Percentiles rank a stretch among this genome's conserved stretches.
Evolutionary conservation across 2,113 vertebrate species (phyloP).

Genomic region (Plecturocebus donacophilus): DNA sequence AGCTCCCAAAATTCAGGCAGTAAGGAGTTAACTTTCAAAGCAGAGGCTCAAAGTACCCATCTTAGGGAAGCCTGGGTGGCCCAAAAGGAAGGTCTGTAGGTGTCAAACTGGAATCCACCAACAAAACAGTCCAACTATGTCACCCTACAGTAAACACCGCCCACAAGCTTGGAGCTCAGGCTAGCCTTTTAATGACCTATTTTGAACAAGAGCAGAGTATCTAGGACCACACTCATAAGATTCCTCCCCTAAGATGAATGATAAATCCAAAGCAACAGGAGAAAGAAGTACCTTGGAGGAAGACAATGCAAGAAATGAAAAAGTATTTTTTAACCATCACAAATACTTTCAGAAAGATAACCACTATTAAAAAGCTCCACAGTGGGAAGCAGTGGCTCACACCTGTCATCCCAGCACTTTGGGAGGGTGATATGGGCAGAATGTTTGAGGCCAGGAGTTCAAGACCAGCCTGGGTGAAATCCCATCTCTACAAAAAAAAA

Average conservation of each 20-base stretch:
- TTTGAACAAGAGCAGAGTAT: neutral
- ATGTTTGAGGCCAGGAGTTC: no score
- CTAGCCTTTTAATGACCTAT: neutral
- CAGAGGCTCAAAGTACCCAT: neutral
- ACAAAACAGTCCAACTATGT: neutral
- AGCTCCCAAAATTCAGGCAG: neutral
- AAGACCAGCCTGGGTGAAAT: no score
- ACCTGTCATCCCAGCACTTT: neutral
- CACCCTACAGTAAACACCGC: neutral
- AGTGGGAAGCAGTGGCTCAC: neutral
- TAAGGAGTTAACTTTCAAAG: neutral
- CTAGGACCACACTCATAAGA: neutral
- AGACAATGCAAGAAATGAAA: neutral
- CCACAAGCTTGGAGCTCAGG: neutral
- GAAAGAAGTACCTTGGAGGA: neutral
- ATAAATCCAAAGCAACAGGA: neutral
- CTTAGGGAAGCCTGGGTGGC: neutral
- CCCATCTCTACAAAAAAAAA: no score
- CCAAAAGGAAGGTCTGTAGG: neutral
- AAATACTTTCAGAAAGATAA: conserved; percentile 1
- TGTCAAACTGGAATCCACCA: neutral
- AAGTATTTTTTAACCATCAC: neutral
- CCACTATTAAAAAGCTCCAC: neutral
- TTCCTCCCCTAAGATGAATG: neutral
- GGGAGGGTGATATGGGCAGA: neutral